Evolutionary conservation across 2,113 vertebrate genomes (phyloP), one percentile per base, ranked within the genome.

Genomic region (Antigone vipio): DNA sequence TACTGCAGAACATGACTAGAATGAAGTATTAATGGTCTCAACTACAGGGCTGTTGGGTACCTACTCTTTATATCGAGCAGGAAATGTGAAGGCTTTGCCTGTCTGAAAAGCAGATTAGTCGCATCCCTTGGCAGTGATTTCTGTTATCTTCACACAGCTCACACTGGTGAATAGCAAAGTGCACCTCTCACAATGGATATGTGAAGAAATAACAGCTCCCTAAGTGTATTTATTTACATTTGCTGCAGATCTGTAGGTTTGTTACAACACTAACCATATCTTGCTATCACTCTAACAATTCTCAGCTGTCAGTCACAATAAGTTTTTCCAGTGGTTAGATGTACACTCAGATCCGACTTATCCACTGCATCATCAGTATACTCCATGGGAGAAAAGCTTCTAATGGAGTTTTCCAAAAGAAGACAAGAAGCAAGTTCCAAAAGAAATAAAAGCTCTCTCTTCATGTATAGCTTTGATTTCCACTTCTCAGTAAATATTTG

Each of bases 401-500:
- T 56, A 88, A 92, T 77, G 42, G 60, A 82, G 56, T 85, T 95
- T 93, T 85, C 60, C 58, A 89, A 81, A 90, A 80, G 56, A 81
- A 77, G 49, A 85, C 91, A 87, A 81, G 73, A 92, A 94, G 89
- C 15, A 96, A 97, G 94, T 90, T 85, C 63, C 47, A 67, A 89
- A 93, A 91, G 90, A 96, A 96, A 97, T 59, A 35, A 97, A 97
- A 97, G 64, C 75, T 91, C 53, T 66, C 66, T n/a, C 52, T 94
- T 83, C 69, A 73, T 55, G 52, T 71, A 76, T 78, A 91, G 67
- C 83, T 98, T 96, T 97, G 62, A 63, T 94, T 97, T 93, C 80
- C 75, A 89, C 49, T 93, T 88, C 82, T 85, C 80, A 96, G 89
- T 92, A 97, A 98, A 96, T 96, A 98, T 97, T 96, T 97, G 38